Evolutionary conservation across 2,888 invertebrate genomes (phyloP).

Genomic region (Coleophora flavipennella): DNA sequence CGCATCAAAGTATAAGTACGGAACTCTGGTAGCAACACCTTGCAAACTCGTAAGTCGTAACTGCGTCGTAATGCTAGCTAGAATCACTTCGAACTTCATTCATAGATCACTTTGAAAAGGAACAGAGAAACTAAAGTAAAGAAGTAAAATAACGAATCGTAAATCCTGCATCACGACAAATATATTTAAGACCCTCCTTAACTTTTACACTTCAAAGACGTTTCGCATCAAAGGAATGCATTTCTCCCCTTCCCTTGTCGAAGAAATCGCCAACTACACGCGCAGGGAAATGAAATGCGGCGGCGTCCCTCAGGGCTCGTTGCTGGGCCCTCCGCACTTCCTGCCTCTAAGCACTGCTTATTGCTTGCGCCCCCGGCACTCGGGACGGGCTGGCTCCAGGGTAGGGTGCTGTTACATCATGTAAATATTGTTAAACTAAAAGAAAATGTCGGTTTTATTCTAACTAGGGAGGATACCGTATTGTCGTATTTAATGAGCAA

Average conservation of each 20-base stretch:
- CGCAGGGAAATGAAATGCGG: slow-evolving; percentile 46
- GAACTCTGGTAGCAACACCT: no score
- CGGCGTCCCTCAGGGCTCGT: slow-evolving; percentile 39
- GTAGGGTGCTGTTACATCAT: slow-evolving; percentile 49
- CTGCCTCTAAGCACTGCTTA: slow-evolving; percentile 41
- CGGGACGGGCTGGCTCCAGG: slow-evolving; percentile 18
- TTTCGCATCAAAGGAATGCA: slow-evolving; percentile 34
- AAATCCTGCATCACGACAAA: background rate
- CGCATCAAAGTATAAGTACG: no score
- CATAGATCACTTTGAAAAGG: no score
- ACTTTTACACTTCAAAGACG: slow-evolving; percentile 16
- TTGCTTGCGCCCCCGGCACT: slow-evolving; percentile 24
- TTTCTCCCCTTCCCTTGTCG: slow-evolving; percentile 26
- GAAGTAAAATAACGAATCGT: background rate
- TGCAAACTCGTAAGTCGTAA: no score
- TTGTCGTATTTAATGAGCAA: no score
- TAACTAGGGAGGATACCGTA: slow-evolving; percentile 4
- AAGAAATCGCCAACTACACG: slow-evolving; percentile 35
- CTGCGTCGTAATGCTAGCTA: no score
- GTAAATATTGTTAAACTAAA: slow-evolving; percentile 46
- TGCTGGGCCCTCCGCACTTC: slow-evolving; percentile 26
- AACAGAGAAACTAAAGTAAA: no score
- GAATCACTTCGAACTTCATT: no score
- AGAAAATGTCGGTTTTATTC: slow-evolving; percentile 21
- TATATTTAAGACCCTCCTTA: background rate